phyloP scores from a whole-genome alignment of 2,113 vertebrate genomes.

The Istiophorus platypterus region DNA sequence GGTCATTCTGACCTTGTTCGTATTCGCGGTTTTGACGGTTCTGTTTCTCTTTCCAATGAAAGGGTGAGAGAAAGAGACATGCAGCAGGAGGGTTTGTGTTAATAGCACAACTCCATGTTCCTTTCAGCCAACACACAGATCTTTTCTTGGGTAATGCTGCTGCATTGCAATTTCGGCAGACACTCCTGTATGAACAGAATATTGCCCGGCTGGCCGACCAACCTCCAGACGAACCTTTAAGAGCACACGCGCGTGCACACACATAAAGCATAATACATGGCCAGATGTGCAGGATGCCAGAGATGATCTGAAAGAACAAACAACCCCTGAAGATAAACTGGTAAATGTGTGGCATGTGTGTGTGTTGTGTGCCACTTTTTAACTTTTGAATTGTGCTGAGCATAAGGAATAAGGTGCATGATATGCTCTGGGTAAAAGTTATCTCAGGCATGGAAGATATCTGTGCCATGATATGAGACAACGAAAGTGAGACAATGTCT shows the following conservation, averaged over 20 bases:
- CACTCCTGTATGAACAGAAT: slow-evolving; percentile 63
- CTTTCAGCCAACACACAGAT: slow-evolving; percentile 66
- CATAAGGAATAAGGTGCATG: neutral
- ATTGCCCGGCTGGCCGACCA: slow-evolving; percentile 33
- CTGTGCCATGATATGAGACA: slow-evolving; percentile 6
- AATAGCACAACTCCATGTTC: slow-evolving; percentile 54
- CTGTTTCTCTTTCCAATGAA: slow-evolving; percentile 51
- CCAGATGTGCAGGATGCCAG: slow-evolving; percentile 51
- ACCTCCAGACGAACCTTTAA: slow-evolving; percentile 59
- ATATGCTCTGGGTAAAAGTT: slow-evolving; percentile 1
- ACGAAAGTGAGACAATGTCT: neutral
- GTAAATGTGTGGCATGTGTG: neutral
- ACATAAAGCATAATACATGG: slow-evolving; percentile 50
- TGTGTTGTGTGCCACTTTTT: neutral
- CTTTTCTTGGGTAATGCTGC: slow-evolving; percentile 68
- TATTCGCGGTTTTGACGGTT: slow-evolving; percentile 48
- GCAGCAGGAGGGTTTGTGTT: slow-evolving; percentile 36
- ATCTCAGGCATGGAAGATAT: slow-evolving; percentile 14
- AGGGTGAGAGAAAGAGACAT: slow-evolving; percentile 41
- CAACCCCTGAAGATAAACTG: slow-evolving; percentile 12
- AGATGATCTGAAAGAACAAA: slow-evolving; percentile 18
- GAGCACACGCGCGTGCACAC: slow-evolving; percentile 24
- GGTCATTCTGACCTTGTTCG: slow-evolving; percentile 64
- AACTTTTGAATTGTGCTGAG: slow-evolving; percentile 13
- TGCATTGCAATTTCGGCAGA: slow-evolving; percentile 62